phyloP scores from a whole-genome alignment of 1,140 invertebrate species.

The Drosophila repleta region DNA sequence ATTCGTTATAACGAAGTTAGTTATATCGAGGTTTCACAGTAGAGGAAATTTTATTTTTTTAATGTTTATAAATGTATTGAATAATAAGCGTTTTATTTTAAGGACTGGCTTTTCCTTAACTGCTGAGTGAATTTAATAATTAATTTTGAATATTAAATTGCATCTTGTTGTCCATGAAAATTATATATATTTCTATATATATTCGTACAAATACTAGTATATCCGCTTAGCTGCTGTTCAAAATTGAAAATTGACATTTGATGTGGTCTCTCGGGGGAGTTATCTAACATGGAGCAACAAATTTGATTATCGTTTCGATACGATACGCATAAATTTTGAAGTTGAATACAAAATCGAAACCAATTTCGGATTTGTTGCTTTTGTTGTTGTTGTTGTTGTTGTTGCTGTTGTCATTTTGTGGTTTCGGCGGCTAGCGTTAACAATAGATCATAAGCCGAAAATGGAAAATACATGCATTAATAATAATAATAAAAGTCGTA shows the following conservation, averaged over 20 bases:
- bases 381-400: not conserved
- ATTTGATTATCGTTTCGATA: conserved; percentile 39
- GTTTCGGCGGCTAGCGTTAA: conserved; percentile 37
- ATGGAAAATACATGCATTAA: conserved; percentile 75
- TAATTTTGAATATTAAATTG: too few relatives aligned
- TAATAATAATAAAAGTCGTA: conserved; percentile 77
- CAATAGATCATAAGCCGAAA: conserved; percentile 70
- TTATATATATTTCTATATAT: too few relatives aligned
- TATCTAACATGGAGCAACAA: conserved; percentile 21
- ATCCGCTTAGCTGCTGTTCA: too few relatives aligned
- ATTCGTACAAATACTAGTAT: too few relatives aligned
- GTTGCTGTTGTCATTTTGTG: conserved; percentile 2
- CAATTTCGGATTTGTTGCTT: conserved; percentile 6
- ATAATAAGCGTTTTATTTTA: too few relatives aligned
- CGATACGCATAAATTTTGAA: conserved; percentile 35
- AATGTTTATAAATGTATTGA: too few relatives aligned
- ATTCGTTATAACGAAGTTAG: too few relatives aligned
- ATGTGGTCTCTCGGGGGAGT: conserved; percentile 14
- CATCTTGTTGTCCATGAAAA: too few relatives aligned
- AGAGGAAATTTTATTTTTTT: too few relatives aligned
- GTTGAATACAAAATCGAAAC: conserved; percentile 28
- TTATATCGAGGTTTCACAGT: too few relatives aligned
- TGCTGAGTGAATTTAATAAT: too few relatives aligned
- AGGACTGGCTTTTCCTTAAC: too few relatives aligned
- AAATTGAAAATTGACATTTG: conserved; percentile 17